Conservation (phyloP, 92 coral and sea anemone genomes). For the Epizoanthus rinbou region DNA sequence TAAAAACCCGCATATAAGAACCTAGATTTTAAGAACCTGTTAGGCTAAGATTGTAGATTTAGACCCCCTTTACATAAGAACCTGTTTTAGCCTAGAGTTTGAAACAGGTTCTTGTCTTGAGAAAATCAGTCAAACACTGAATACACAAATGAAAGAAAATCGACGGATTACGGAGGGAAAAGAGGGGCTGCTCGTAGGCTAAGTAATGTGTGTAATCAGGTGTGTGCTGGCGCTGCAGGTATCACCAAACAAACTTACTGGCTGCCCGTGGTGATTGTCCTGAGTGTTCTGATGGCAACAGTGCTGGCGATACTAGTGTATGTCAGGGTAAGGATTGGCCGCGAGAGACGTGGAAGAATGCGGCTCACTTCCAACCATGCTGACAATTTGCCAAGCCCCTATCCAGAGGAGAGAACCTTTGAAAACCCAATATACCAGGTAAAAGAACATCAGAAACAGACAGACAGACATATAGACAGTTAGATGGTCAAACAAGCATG, state of each 20-base stretch:
- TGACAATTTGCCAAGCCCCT: slow-evolving; percentile 67
- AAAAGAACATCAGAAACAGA: neutral
- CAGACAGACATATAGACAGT: too few species aligned
- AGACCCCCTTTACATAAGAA: too few species aligned
- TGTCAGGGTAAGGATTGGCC: slow-evolving; percentile 24
- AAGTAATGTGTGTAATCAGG: too few species aligned
- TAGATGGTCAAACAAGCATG: neutral
- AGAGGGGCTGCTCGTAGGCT: too few species aligned
- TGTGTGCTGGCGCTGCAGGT: slow-evolving; percentile 4
- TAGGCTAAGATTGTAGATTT: too few species aligned
- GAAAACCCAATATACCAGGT: slow-evolving; percentile 92
- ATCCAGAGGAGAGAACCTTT: slow-evolving; percentile 72
- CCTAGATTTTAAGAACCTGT: too few species aligned
- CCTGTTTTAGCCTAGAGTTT: too few species aligned
- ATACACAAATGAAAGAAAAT: too few species aligned
- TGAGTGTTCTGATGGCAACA: slow-evolving; percentile 44
- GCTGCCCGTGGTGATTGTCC: slow-evolving; percentile 43
- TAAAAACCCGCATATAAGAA: too few species aligned
- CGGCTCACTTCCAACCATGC: slow-evolving; percentile 65
- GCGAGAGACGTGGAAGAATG: slow-evolving; percentile 65
- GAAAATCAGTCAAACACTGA: too few species aligned
- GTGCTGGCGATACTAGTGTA: slow-evolving; percentile 45
- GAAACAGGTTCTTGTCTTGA: too few species aligned
- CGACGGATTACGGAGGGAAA: too few species aligned
- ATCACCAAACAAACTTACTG: slow-evolving; percentile 23